Conservation (phyloP, 2,797 vertebrate species). For the Microtus californicus region DNA sequence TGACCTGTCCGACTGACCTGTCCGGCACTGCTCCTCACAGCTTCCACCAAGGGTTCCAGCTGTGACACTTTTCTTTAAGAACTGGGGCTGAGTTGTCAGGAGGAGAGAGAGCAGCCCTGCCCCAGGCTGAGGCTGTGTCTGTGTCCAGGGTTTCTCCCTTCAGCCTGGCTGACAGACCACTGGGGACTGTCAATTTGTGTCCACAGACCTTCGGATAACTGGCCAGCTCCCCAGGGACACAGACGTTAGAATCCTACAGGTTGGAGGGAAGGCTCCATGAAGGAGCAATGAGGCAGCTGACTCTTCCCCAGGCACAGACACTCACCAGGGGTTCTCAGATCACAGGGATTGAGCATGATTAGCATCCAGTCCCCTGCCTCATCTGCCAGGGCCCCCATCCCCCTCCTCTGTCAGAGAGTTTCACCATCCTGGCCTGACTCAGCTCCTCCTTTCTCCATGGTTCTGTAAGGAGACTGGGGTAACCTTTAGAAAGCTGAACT, state of each 20-base stretch:
- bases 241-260: not conserved
- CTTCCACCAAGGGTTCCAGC: not conserved
- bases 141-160: not conserved
- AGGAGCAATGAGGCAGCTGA: not conserved
- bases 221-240: not conserved
- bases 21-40: not conserved
- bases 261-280: not conserved
- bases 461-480: not conserved
- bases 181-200: not conserved
- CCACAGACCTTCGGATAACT: not conserved
- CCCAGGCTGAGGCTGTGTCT: not conserved
- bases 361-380: not conserved
- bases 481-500: not conserved
- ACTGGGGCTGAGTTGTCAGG: not conserved
- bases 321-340: not conserved
- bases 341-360: too few species aligned
- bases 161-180: not conserved
- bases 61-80: constrained; percentile 31
- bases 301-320: not conserved
- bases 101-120: not conserved
- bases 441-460: not conserved
- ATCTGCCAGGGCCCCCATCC: not conserved
- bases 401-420: not conserved
- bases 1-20: rapidly evolving
- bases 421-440: not conserved